Conservation (phyloP, 2,113 vertebrate genomes). For the Pseudopipra pipra region DNA sequence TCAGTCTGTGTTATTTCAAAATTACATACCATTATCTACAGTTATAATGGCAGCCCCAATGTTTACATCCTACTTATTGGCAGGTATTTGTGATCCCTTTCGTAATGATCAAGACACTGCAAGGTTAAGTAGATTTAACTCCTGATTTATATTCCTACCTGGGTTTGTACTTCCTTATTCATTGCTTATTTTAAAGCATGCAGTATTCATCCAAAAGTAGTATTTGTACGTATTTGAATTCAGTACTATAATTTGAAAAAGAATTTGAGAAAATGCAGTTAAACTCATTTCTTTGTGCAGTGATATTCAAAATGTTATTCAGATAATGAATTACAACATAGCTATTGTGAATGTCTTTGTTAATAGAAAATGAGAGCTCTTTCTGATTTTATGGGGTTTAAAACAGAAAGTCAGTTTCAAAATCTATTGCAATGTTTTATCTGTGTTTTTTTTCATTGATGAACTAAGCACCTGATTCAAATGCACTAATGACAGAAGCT, state of each 20-base stretch:
- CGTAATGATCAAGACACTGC: not conserved
- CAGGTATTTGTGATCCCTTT: not conserved
- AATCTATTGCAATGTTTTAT: not conserved
- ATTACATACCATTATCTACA: not conserved
- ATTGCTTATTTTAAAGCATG: not conserved
- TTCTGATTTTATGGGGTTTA: not conserved
- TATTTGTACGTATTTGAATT: not conserved
- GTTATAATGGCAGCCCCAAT: not conserved
- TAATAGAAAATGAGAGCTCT: not conserved
- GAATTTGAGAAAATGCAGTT: not conserved
- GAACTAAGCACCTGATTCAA: not conserved
- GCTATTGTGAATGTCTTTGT: not conserved
- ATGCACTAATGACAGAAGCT: not conserved
- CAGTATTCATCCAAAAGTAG: not conserved
- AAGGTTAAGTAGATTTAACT: not conserved
- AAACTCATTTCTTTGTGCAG: not conserved
- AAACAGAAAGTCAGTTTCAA: not conserved
- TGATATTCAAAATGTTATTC: not conserved
- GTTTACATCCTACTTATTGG: not conserved
- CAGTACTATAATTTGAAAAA: not conserved
- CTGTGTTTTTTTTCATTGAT: not conserved
- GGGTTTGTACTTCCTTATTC: not conserved
- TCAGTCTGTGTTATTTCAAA: not conserved
- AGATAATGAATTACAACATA: not conserved
- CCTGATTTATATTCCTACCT: not conserved